Evolutionary conservation across 2,888 invertebrate genomes (phyloP).

Genomic region (Therioaphis trifolii): DNA sequence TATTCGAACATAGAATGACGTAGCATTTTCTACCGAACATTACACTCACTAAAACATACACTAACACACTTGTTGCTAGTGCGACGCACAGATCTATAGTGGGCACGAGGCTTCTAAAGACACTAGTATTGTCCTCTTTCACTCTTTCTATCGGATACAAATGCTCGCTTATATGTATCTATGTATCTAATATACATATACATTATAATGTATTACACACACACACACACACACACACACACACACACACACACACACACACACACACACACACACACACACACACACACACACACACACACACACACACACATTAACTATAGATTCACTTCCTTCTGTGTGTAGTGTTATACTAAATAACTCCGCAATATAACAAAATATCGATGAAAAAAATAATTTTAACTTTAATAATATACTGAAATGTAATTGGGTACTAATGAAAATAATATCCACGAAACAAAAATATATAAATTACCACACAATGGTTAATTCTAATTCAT

Average conservation of each 20-base stretch:
- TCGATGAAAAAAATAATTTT: not conserved
- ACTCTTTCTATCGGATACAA: not conserved
- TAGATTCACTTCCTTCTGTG: too few relatives aligned
- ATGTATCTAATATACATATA: too few relatives aligned
- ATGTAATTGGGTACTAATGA: not conserved
- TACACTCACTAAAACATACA: not conserved
- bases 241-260: not conserved
- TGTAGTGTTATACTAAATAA: too few relatives aligned
- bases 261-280: not conserved
- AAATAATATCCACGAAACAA: slow-evolving; percentile 24
- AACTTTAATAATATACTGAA: not conserved
- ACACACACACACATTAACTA: too few relatives aligned
- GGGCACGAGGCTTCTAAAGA: slow-evolving; percentile 38
- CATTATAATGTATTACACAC: too few relatives aligned
- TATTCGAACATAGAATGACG: slow-evolving; percentile 9
- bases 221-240: not conserved
- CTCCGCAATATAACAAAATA: not conserved
- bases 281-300: not conserved
- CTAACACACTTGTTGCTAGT: slow-evolving; percentile 52
- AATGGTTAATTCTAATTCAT: slow-evolving; percentile 46
- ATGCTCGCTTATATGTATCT: too few relatives aligned
- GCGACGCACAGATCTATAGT: not conserved
- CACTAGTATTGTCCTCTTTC: slow-evolving; percentile 23
- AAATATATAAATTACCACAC: slow-evolving; percentile 42
- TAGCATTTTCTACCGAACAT: not conserved